Base-by-base conservation (phyloP, 2,797 vertebrate species). In the Chrosomus eos region DNA sequence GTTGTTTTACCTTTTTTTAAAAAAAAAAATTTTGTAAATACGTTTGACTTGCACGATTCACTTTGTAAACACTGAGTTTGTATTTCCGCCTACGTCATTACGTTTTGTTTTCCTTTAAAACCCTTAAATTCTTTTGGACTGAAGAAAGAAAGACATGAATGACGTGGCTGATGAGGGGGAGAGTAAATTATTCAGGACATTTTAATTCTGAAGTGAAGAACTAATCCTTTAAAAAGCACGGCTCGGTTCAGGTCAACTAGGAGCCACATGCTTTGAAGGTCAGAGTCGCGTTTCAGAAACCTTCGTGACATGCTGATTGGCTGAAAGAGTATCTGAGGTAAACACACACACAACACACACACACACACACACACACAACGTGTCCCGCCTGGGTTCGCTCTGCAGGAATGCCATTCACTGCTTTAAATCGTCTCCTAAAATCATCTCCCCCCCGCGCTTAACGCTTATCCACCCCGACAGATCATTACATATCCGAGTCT, bases 221-320 rank as follows among this genome's bases (percentile, higher is more conserved):
- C n/a, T 53, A 18, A 6, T 0, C 14, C 45, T 84, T 83, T 83
- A 67, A 76, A 40, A 18, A 76, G 48, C 11, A 1, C 73, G 18
- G 13, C 62, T 77, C n/a, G 1, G 51, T 58, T 68, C 33, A 89
- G 92, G 90, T 89, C 89, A 78, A 48, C 48, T 28, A 21, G 45
- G 64, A 68, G 73, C 82, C 48, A 77, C 82, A 55, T 84, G 73
- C 82, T 84, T 53, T 55, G 26, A 84, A 55, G 62, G 58, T 76
- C 82, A 77, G 73, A 33, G 48, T 58, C 48, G 64, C n/a, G 8
- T 84, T 84, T 84, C 62, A 55, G 36, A 76, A 84, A 84, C 33
- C 72, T 77, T 75, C 64, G 31, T 43, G n/a, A 77, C 72, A 77
- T 77, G 82, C 82, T 77, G 82, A 84, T 77, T 84, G 64, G 64